Evolutionary conservation across 2,113 vertebrate species (phyloP).

Genomic region (Chinchilla lanigera): DNA sequence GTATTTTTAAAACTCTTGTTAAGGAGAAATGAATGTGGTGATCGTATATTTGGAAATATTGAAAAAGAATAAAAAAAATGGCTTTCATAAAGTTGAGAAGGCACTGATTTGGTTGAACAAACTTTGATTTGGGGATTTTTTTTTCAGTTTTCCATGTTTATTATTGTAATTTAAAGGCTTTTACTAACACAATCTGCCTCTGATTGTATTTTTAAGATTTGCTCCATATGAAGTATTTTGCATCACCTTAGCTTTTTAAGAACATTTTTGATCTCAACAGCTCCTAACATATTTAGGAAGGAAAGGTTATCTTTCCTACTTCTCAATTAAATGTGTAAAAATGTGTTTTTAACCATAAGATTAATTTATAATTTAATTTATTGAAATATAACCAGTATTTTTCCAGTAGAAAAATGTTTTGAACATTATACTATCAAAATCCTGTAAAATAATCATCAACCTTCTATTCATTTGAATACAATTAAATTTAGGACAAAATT

Average conservation of each 20-base stretch:
- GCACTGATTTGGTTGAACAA: not conserved
- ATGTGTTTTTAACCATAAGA: not conserved
- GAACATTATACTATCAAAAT: not conserved
- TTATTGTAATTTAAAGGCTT: not conserved
- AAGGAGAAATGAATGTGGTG: not conserved
- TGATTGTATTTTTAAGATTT: not conserved
- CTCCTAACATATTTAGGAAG: not conserved
- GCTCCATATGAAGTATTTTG: not conserved
- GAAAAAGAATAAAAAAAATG: not conserved
- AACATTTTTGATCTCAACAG: not conserved
- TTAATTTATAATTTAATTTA: conserved; percentile 11
- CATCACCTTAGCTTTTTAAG: not conserved
- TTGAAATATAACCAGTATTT: not conserved
- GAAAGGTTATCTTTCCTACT: not conserved
- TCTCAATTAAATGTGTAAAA: not conserved
- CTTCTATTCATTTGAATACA: not conserved
- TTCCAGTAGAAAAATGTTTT: not conserved
- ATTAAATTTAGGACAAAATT: not conserved
- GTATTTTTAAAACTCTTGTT: not conserved
- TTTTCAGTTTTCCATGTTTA: not conserved
- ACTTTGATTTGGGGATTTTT: not conserved
- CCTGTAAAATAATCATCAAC: not conserved
- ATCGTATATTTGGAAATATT: not conserved
- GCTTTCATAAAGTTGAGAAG: not conserved
- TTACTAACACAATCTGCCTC: not conserved